A percentile compares a stretch with the other conserved stretches of the same genome.
phyloP scores from a whole-genome alignment of 2,888 invertebrate genomes.

The Mallateleia sp. region DNA sequence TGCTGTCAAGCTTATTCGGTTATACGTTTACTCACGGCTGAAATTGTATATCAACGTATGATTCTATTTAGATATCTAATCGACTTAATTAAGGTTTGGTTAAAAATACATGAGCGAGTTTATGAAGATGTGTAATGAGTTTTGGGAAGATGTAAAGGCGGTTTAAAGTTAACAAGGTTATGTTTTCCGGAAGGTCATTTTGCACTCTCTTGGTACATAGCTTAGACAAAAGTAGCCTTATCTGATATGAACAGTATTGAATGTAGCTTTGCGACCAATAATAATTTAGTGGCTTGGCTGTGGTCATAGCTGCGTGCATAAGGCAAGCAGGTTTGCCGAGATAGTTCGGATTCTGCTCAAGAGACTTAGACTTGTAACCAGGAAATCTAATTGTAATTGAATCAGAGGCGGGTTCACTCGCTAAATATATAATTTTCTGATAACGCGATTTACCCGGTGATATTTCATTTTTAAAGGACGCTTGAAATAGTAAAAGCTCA shows the following conservation, averaged over 20 bases:
- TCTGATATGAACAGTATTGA: slow-evolving; percentile 29
- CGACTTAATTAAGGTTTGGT: too few species aligned
- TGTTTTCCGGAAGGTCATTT: neutral
- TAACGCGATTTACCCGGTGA: neutral
- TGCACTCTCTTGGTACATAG: slow-evolving; percentile 1
- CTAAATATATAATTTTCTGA: neutral
- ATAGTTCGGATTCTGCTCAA: slow-evolving; percentile 27
- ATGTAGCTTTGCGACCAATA: slow-evolving; percentile 33
- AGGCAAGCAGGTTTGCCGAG: slow-evolving; percentile 26
- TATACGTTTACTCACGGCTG: too few species aligned
- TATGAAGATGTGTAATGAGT: too few species aligned
- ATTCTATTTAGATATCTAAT: too few species aligned
- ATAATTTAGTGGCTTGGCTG: slow-evolving; percentile 28
- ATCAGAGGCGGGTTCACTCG: slow-evolving; percentile 1
- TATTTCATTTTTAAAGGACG: neutral
- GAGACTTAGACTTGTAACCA: slow-evolving; percentile 8
- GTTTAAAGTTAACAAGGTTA: too few species aligned
- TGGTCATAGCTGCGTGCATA: slow-evolving; percentile 30
- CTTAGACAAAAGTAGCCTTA: neutral
- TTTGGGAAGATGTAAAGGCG: too few species aligned
- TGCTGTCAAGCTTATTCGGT: neutral
- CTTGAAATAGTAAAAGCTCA: neutral
- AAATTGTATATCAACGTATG: too few species aligned
- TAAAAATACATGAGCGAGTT: too few species aligned
- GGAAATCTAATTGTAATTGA: slow-evolving; percentile 27